Evolutionary conservation across 1,140 invertebrate species (phyloP), one percentile per base, ranked within the genome.

Genomic region (Drosophila equinoxialis): DNA sequence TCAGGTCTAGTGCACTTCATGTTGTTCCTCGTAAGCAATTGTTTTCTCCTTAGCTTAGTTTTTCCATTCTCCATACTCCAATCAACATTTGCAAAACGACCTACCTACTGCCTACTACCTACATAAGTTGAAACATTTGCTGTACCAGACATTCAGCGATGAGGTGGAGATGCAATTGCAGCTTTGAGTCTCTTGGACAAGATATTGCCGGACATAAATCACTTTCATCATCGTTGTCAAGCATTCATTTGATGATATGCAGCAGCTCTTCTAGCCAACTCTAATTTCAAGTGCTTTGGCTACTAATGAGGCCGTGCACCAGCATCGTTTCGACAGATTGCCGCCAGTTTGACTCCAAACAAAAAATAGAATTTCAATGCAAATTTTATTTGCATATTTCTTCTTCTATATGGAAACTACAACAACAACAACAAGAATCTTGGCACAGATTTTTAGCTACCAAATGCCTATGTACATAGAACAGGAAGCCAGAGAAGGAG

Each of bases 1-100:
- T 86, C 77, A 70, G 82, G 71, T 86, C 84, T 86, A 74, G 69
- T 89, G 80, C 66, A 73, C 75, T 81, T 87, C 73, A 75, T 68
- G 74, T 73, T 79, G 39, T 62, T 42, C 60, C 37, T 89, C 72
- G 68, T 57, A 67, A 74, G 67, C 75, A 77, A 71, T 71, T 77
- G 74, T 77, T 77, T 66, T 55, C 39, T 65, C 55, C 61, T 51
- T 59, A 42, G 66, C 63, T 70, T 14, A 26, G 64, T 51, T 73
- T 62, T 69, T 54, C 2, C 33, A 55, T 11, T 64, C 11, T 64
- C n/a, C 39, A 11, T 39, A 30, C 11, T 23, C 3, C 6, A 42
- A 7, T 7, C 0, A 13, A 26, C 45, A 51, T 51, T 51, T 51
- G 45, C 45, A 51, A 51, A 42, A 30, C 39, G 60, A 55, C 57